Base-by-base conservation (phyloP, 2,888 invertebrate genomes). In the Anoplius nigerrimus region DNA sequence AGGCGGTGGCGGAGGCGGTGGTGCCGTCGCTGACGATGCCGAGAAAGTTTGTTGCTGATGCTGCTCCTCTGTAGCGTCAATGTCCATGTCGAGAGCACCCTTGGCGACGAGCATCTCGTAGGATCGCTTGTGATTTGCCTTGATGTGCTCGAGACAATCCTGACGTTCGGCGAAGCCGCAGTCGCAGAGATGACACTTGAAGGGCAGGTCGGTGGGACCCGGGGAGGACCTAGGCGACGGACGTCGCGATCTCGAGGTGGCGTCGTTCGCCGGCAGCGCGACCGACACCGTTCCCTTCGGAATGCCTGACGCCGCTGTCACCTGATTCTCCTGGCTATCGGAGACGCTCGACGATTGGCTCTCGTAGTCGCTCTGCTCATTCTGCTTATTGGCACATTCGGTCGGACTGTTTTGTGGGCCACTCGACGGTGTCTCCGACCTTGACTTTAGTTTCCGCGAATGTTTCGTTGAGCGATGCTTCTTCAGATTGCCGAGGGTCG, bases 131-230 rank as follows among this genome's bases (percentile, higher is more conserved):
- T 98, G 98, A 51, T 91, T 90, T 21, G 92, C 90, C 74, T 94
- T 93, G 78, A 97, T 94, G 84, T 98, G 98, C 34, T 94, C 94
- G 69, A 97, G 89, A 21, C 96, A 95, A 18, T 94, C 94, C 69
- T 93, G 92, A 2, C 97, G 91, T 52, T 95, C 95, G 0, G 92
- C 91, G 83, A 95, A 98, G 0, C 96, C 95, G 8, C 93, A 94
- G 82, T 97, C 97, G 87, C 98, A 98, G 0, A 98, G 90, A 89
- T 98, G 97, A 85, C 98, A 98, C 89, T 97, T 97, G 90, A 95
- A 97, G 5, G 95, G 95, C 62, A 95, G 89, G 75, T 95, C 95
- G 0, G 92, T 92, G 42, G 86, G 86, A 2, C 87, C 86, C 0
- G 88, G 88, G 0, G 89, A 88, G 0, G 85, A 84, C 16, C 84